These are phyloP conservation scores for Ibycter americanus DNA, from an alignment of 2,797 vertebrate genomes.

Conservation along the genomic window DNA sequence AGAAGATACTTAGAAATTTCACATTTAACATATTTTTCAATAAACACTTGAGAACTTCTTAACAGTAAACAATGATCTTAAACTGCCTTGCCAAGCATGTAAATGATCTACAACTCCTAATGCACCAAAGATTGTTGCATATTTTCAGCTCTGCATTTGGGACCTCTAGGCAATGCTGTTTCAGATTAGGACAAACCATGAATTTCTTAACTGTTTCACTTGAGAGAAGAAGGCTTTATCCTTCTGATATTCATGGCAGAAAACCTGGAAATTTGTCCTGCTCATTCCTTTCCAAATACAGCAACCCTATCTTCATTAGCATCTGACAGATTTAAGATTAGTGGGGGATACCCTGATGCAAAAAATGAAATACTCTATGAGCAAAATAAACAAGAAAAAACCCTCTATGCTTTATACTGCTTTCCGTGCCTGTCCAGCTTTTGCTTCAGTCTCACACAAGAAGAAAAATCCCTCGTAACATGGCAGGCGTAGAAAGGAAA, in stretches of 20 bases:
- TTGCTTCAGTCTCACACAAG: not conserved
- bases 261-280: slow-evolving; percentile 56
- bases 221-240: slow-evolving; percentile 58
- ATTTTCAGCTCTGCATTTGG: slow-evolving; percentile 60
- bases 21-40: slow-evolving; percentile 71
- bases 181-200: slow-evolving; percentile 67
- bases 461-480: not conserved
- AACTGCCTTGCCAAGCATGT: slow-evolving; percentile 62
- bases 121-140: slow-evolving; percentile 26
- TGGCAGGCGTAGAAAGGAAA: not conserved
- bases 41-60: slow-evolving; percentile 69
- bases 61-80: slow-evolving; percentile 67
- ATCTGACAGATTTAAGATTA: slow-evolving; percentile 62
- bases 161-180: slow-evolving; percentile 69
- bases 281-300: slow-evolving; percentile 26
- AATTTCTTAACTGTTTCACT: slow-evolving; percentile 63
- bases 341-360: not conserved
- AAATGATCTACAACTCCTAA: slow-evolving; percentile 50
- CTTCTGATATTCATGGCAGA: slow-evolving; percentile 51
- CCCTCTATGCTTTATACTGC: not conserved
- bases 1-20: slow-evolving; percentile 60
- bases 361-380: not conserved
- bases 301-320: slow-evolving; percentile 25
- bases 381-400: not conserved
- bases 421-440: not conserved